A percentile compares a stretch with the other conserved stretches of the same genome.
Evolutionary conservation across 2,113 vertebrate genomes (phyloP).

Genomic region (Eptesicus fuscus): DNA sequence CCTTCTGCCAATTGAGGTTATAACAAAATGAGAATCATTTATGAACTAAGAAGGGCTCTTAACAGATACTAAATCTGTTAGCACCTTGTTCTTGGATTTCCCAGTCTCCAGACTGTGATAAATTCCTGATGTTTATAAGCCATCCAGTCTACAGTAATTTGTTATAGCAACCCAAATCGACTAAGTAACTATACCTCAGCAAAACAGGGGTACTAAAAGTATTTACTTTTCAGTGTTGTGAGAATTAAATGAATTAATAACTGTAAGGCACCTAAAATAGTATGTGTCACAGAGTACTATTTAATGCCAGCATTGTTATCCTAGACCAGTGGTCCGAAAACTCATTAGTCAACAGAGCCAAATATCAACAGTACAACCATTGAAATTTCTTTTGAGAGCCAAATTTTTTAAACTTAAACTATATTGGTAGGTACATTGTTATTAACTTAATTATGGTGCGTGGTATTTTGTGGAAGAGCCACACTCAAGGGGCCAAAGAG

Average conservation of each 20-base stretch:
- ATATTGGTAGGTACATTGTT: too few relatives aligned
- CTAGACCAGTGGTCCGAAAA: not conserved
- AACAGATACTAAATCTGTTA: not conserved
- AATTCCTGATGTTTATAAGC: not conserved
- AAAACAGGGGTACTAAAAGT: not conserved
- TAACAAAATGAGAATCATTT: not conserved
- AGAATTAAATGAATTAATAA: slow-evolving; percentile 9
- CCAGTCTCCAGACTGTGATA: not conserved
- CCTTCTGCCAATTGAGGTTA: not conserved
- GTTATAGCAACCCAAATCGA: not conserved
- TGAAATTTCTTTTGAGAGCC: too few relatives aligned
- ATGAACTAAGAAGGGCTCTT: not conserved
- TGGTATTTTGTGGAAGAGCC: too few relatives aligned
- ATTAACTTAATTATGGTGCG: too few relatives aligned
- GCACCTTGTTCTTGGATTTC: not conserved
- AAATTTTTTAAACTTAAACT: too few relatives aligned
- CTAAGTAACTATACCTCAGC: not conserved
- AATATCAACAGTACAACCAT: too few relatives aligned
- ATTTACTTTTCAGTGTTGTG: not conserved
- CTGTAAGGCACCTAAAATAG: not conserved
- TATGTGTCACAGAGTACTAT: not conserved
- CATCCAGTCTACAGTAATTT: not conserved
- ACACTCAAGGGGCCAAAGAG: too few relatives aligned
- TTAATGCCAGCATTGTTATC: not conserved
- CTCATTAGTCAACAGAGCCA: too few relatives aligned